These are phyloP conservation scores for Hypomecis punctinalis DNA, from an alignment of 2,888 invertebrate species.

Conservation along the genomic window DNA sequence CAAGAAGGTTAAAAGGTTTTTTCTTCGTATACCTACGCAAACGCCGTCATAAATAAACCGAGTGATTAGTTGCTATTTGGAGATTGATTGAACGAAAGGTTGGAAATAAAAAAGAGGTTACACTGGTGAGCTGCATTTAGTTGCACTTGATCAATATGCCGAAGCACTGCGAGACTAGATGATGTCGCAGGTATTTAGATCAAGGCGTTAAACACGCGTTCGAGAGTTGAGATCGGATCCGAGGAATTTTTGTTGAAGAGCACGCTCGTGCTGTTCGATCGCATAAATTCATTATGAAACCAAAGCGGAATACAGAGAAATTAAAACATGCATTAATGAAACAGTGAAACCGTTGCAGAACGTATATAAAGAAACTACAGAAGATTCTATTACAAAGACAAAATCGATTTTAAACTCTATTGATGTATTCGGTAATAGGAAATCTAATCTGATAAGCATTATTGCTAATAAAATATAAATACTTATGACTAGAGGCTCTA, in stretches of 20 bases:
- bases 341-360: conserved; percentile 41
- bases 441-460: conserved; percentile 5
- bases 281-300: conserved; percentile 71
- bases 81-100: conserved; percentile 6
- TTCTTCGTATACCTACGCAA: not conserved
- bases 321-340: conserved; percentile 42
- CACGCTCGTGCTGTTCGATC: conserved; percentile 66
- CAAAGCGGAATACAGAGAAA: conserved; percentile 60
- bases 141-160: conserved; percentile 51
- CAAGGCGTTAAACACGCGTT: conserved; percentile 83
- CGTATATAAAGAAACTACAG: conserved; percentile 12
- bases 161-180: conserved; percentile 72
- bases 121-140: conserved; percentile 21
- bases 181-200: conserved; percentile 84
- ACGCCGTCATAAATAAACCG: not conserved
- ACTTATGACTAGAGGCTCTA: not conserved
- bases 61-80: conserved; percentile 6
- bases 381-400: conserved; percentile 1
- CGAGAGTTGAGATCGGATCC: conserved; percentile 78
- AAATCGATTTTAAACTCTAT: conserved; percentile 5
- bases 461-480: not conserved
- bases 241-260: conserved; percentile 79
- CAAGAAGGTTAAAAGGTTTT: conserved; percentile 34
- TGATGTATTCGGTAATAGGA: not conserved
- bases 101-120: not conserved